A percentile compares a stretch with the other conserved stretches of the same genome.
Conservation (phyloP, 2,888 invertebrate genomes). For the Agrotis puta region DNA sequence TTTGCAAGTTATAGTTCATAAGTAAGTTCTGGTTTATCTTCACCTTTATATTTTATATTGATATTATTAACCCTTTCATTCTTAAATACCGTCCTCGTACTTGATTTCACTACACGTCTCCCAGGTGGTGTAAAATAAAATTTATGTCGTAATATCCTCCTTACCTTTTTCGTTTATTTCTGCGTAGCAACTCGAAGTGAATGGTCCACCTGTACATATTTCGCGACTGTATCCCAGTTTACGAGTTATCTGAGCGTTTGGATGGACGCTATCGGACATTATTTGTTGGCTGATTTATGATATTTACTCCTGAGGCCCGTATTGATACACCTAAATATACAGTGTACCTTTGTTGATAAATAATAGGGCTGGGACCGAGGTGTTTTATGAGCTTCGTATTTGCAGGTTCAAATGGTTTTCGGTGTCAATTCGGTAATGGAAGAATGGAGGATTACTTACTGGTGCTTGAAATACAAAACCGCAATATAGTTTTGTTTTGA, state of each 20-base stretch:
- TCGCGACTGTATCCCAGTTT: constrained; percentile 65
- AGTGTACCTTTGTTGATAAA: constrained; percentile 56
- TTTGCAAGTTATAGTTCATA: not conserved
- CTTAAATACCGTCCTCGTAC: constrained; percentile 10
- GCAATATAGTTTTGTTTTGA: not conserved
- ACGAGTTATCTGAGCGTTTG: constrained; percentile 69
- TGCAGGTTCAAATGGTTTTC: constrained; percentile 33
- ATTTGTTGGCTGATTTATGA: constrained; percentile 74
- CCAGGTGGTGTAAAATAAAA: constrained; percentile 61
- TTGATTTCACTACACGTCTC: constrained; percentile 37
- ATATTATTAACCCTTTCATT: constrained; percentile 14
- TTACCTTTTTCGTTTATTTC: constrained; percentile 53
- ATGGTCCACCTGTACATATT: constrained; percentile 60
- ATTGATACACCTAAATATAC: constrained; percentile 63
- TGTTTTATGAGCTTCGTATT: constrained; percentile 58
- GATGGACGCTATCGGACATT: constrained; percentile 70
- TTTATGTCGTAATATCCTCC: constrained; percentile 55
- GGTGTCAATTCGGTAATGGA: constrained; percentile 31
- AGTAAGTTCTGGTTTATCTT: not conserved
- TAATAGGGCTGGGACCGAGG: constrained; percentile 50
- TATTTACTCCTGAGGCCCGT: constrained; percentile 58
- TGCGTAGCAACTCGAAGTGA: constrained; percentile 44
- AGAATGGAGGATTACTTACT: constrained; percentile 3
- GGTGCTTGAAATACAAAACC: constrained; percentile 8
- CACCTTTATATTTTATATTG: constrained; percentile 18